Conservation (phyloP, 2,888 invertebrate genomes). For the Ormyrus rosae region DNA sequence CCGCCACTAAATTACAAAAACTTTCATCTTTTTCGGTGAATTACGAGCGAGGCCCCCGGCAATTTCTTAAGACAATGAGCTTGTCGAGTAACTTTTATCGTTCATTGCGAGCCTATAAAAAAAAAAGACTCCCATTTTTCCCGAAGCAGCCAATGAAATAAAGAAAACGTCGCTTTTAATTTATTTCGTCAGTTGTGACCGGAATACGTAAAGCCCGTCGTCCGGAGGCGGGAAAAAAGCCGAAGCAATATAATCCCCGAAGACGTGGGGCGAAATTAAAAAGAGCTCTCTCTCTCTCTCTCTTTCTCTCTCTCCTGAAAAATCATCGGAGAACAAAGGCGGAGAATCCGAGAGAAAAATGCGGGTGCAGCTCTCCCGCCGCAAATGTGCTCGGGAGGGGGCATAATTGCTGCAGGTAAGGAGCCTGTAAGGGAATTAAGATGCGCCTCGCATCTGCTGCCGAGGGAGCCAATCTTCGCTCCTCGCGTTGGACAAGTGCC, state of each 20-base stretch:
- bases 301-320: too few species aligned
- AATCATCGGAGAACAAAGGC: too few species aligned
- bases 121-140: too few species aligned
- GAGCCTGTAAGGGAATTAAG: constrained; percentile 38
- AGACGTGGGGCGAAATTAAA: constrained; percentile 40
- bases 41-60: too few species aligned
- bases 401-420: constrained; percentile 50
- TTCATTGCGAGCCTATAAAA: too few species aligned
- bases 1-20: too few species aligned
- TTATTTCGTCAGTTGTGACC: too few species aligned
- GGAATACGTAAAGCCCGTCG: too few species aligned
- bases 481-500: constrained; percentile 60
- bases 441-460: constrained; percentile 33
- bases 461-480: constrained; percentile 41
- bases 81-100: too few species aligned
- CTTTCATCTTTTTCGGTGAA: too few species aligned
- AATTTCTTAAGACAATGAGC: too few species aligned
- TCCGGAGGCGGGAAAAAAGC: neutral
- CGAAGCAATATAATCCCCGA: constrained; percentile 22
- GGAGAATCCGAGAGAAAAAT: constrained; percentile 15
- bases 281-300: neutral
- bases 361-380: neutral
- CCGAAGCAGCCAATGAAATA: neutral
- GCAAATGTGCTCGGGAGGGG: constrained; percentile 30
- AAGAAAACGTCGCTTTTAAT: neutral